Evolutionary conservation across 2,888 invertebrate genomes (phyloP), one percentile per base, ranked within the genome.

Genomic region (Phlogophora meticulosa): DNA sequence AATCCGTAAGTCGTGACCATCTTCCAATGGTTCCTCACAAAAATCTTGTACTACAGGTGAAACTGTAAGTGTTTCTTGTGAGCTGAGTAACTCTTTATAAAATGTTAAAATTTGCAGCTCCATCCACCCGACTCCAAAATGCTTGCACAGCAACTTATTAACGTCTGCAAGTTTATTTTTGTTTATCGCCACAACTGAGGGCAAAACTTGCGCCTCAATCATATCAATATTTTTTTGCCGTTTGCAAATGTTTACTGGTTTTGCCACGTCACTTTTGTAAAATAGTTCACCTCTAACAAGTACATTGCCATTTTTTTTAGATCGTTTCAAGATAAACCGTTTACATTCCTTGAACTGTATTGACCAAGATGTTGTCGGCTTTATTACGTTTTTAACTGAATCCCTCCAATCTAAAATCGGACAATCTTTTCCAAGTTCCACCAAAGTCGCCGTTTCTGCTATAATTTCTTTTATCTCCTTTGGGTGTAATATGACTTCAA

Each of bases 271-370:
- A 62, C 55, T 75, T 65, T 76, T 72, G 43, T 76, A 72, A 70
- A 62, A 51, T 45, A 67, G 28, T 51, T 79, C 74, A 24, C 76
- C 70, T 17, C 76, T 43, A 11, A 76, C 68, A 15, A 78, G 62
- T 9, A 80, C 71, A 66, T 71, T 78, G 24, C 56, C 70, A 36
- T 34, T 10, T 64, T 67, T 24, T 55, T 75, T 76, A 40, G 73
- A 74, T 43, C 72, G 52, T 43, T 38, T 59, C 34, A 80, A 40
- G 28, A n/a, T 55, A 55, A 73, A 78, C 45, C 76, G 62, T 67
- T 78, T 78, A 58, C 74, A 80, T 68, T 74, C 56, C 43, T 76
- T 72, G 66, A 76, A 78, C 28, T 57, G 24, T 49, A 78, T 52
- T 40, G 45, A 42, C 76, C 78, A 76, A 24, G 62, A 62, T 28